Conservation (phyloP, 2,113 vertebrate genomes). For the Equus przewalskii region DNA sequence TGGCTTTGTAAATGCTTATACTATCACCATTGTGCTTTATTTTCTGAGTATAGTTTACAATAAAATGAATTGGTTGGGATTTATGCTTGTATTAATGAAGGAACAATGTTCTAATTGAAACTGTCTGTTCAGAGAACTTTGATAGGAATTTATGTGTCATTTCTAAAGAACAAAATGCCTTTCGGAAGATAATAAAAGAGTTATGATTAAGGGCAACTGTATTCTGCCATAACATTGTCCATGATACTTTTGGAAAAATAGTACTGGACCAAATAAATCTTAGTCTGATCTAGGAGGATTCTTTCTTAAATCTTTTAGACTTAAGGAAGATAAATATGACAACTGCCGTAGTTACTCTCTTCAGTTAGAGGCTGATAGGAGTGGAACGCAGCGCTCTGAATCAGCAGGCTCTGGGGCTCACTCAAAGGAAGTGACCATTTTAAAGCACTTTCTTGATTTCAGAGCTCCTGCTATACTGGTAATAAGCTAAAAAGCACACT, state of each 20-base stretch:
- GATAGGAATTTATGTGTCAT: conserved; percentile 15
- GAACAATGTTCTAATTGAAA: not conserved
- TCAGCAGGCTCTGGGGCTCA: conserved; percentile 2
- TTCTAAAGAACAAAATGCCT: conserved; percentile 24
- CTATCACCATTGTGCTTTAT: not conserved
- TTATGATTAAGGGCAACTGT: not conserved
- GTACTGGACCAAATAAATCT: not conserved
- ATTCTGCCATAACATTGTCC: not conserved
- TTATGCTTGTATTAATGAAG: conserved; percentile 32
- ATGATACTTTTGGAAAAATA: not conserved
- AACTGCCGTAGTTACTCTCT: not conserved
- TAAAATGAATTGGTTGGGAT: conserved; percentile 29
- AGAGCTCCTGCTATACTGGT: not conserved
- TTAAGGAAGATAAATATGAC: conserved; percentile 32
- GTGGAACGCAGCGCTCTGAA: not conserved
- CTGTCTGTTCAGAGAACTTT: not conserved
- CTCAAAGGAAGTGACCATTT: not conserved
- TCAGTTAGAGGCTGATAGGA: not conserved
- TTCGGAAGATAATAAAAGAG: not conserved
- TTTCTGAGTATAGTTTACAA: conserved; percentile 46
- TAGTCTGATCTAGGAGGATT: conserved; percentile 5
- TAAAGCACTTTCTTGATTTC: conserved; percentile 43
- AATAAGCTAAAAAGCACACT: conserved; percentile 40
- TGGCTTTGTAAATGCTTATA: not conserved
- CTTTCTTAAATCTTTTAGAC: conserved; percentile 52